These are phyloP conservation scores for Nemotelus pantherinus DNA, from an alignment of 2,888 invertebrate genomes.

Conservation along the genomic window DNA sequence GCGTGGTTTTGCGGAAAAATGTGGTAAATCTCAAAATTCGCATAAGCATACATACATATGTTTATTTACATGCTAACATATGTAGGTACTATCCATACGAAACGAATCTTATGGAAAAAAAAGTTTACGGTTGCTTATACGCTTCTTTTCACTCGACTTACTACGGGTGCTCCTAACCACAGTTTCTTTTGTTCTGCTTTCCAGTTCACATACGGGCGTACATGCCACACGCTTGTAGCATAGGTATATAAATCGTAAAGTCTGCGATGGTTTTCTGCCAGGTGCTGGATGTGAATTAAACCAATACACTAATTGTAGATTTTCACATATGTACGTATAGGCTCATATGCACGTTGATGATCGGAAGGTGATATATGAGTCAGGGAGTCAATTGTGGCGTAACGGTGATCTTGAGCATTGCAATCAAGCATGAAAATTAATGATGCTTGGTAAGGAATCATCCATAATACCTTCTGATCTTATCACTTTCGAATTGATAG, in stretches of 20 bases:
- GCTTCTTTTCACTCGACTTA: slow-evolving; percentile 36
- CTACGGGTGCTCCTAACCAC: slow-evolving; percentile 3
- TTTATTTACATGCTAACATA: too few relatives aligned
- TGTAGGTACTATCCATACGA: too few relatives aligned
- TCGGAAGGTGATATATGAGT: slow-evolving; percentile 26
- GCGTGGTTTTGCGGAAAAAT: slow-evolving; percentile 19
- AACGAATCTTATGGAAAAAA: neutral
- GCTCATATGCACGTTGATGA: slow-evolving; percentile 5
- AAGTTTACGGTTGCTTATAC: slow-evolving; percentile 29
- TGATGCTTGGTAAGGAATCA: slow-evolving; percentile 14
- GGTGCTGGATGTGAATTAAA: slow-evolving; percentile 37
- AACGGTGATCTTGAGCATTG: slow-evolving; percentile 35
- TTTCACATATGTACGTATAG: neutral
- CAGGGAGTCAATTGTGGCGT: slow-evolving; percentile 6
- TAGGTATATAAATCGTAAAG: neutral
- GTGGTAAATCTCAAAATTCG: too few relatives aligned
- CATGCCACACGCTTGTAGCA: neutral
- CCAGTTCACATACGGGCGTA: neutral
- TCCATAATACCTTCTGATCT: slow-evolving; percentile 7
- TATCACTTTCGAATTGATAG: slow-evolving; percentile 23
- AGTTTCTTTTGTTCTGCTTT: slow-evolving; percentile 2
- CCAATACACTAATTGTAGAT: slow-evolving; percentile 30
- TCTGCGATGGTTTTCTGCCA: slow-evolving; percentile 14
- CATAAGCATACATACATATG: too few relatives aligned
- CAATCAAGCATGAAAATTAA: slow-evolving; percentile 40